phyloP scores from a whole-genome alignment of 2,797 vertebrate species.

The Platalea minor region DNA sequence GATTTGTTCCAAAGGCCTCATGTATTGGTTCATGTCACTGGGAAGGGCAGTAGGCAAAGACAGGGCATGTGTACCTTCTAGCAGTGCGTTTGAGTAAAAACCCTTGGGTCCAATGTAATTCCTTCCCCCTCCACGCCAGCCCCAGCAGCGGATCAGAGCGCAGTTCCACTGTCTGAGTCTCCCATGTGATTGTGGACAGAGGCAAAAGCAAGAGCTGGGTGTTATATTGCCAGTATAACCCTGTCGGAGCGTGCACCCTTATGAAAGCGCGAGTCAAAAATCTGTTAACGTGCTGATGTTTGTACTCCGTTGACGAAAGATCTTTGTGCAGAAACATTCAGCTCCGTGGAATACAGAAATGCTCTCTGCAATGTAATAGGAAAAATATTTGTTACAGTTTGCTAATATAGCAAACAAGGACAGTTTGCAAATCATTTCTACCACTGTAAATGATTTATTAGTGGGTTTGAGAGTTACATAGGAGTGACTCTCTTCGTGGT shows the following conservation, averaged over 20 bases:
- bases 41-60: not conserved
- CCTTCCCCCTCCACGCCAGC: not conserved
- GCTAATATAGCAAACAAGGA: not conserved
- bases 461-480: not conserved
- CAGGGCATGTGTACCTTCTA: accelerated
- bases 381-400: not conserved
- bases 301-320: not conserved
- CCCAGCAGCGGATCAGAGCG: accelerated
- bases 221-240: not conserved
- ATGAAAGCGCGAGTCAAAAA: not conserved
- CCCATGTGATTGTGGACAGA: accelerated
- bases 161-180: too few species aligned
- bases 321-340: not conserved
- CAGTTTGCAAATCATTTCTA: not conserved
- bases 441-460: not conserved
- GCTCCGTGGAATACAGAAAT: not conserved
- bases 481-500: accelerated
- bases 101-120: accelerated
- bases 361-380: not conserved
- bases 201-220: not conserved
- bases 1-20: not conserved
- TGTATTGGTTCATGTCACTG: not conserved
- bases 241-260: accelerated
- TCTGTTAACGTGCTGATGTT: accelerated
- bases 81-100: not conserved